Evolutionary conservation across 2,113 vertebrate genomes (phyloP), one percentile per base, ranked within the genome.

Genomic region (Zosterops hypoxanthus): DNA sequence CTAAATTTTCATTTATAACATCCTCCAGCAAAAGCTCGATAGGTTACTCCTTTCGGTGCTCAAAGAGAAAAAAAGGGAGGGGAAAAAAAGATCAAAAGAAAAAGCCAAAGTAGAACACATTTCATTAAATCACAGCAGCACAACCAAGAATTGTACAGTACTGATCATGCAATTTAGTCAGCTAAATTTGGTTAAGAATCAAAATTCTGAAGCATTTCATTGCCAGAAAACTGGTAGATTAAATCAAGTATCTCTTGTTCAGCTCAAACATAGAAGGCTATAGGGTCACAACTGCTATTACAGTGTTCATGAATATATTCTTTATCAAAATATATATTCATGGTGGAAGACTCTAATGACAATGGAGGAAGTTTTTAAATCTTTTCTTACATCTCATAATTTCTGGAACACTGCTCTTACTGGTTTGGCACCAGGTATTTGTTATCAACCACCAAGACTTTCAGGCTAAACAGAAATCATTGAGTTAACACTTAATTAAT

Each of bases 1-100:
- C 98, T 99, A 99, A 99, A 99, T 99, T 99, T 99, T 98, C 99
- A 99, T 99, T 99, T 99, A 99, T 99, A 99, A 99, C 99, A 99
- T 99, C 99, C 99, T 99, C 98, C 99, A 99, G 98, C 99, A 99
- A 99, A 99, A 99, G 99, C 99, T 99, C 98, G 98, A 99, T 99
- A 99, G 99, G 99, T 99, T 99, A 99, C 99, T 99, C 99, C 99
- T 99, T 99, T 99, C 98, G 99, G 99, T 98, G 98, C 99, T 99
- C 98, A 0, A 97, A 98, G 96, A 98, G 95, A 98, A 96, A 97
- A 88, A 66, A 70, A 39, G 28, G 19, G 31, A 36, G 8, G 10
- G 11, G 68, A 73, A 80, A 75, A 61, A 83, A 65, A 91, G 84
- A 92, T 97, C 68, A 94, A 70, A 96, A 84, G 86, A 77, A 94